Evolutionary conservation across 2,113 vertebrate genomes (phyloP).

Genomic region (Porphyrio hochstetteri): DNA sequence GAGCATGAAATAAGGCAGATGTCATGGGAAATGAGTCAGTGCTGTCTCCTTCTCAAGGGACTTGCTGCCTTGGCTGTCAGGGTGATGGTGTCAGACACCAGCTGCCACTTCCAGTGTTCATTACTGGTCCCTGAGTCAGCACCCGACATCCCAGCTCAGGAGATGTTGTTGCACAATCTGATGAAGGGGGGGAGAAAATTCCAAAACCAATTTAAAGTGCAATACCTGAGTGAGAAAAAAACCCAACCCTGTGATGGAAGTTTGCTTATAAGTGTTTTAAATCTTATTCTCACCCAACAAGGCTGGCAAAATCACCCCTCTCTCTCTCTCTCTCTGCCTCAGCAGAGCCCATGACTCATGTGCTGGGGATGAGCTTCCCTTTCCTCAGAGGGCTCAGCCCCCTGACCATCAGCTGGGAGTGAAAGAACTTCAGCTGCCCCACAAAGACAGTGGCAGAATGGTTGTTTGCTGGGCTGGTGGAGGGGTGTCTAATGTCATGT

Average conservation of each 20-base stretch:
- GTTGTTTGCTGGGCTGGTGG: neutral
- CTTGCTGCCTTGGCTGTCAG: neutral
- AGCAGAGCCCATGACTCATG: neutral
- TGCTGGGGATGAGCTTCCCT: neutral
- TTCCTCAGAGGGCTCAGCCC: neutral
- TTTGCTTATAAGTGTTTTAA: neutral
- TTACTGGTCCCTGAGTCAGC: neutral
- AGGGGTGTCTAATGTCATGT: neutral
- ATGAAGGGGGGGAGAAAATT: neutral
- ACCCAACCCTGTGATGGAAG: neutral
- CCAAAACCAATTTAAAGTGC: neutral
- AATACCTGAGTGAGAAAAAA: neutral
- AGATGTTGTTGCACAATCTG: neutral
- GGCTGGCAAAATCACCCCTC: neutral
- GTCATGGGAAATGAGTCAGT: neutral
- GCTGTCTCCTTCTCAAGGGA: neutral
- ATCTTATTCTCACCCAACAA: neutral
- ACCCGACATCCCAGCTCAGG: neutral
- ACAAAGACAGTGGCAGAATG: fast-evolving
- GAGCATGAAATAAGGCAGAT: neutral
- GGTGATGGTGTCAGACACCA: conserved; percentile 23
- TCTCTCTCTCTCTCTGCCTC: neutral
- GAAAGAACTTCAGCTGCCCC: neutral
- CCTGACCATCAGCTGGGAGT: no score
- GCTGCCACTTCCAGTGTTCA: neutral